Evolutionary conservation across 2,113 vertebrate genomes (phyloP), one percentile per base, ranked within the genome.

Genomic region (Tupaia tana): DNA sequence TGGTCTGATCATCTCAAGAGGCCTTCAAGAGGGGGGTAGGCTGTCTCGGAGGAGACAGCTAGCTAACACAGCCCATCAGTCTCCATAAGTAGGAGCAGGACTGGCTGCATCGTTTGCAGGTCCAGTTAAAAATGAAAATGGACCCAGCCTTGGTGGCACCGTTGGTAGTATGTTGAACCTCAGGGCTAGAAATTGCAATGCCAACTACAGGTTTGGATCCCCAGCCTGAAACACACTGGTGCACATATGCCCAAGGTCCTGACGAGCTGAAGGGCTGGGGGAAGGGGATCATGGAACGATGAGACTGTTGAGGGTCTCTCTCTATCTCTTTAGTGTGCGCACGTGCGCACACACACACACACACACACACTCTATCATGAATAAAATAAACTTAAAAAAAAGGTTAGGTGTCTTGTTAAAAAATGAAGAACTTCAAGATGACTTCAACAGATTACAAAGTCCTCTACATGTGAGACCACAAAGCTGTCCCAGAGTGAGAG

Each of bases 51-150:
- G 24, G 56, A 13, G 3, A 5, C 6, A 24, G 56, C 29, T 90
- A 8, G 20, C 58, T 69, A 27, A 29, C 22, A 66, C 74, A 82
- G 52, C 1, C 6, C 12, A 7, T 75, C 34, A 18, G 12, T 71
- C 20, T 90, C 52, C 9, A 10, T 19, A 7, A n/a, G 70, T 6
- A 34, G 70, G 70, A 74, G 9, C 19, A 63, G 14, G 59, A 11
- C 6, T 24, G 3, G 18, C 10, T 31, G 14, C 43, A 11, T 19
- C 22, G 58, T 81, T 75, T 63, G 52, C 13, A 18, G 54, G 6
- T 24, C 13, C 24, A 73, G 74, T 69, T 80, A 34, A 70, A 91
- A 93, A 34, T 81, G 54, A 69, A 90, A 69, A 91, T 74, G 77
- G 77, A 27, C 16, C 70, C 16, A 31, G 70, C 43, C 43, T 43